These are phyloP conservation scores for Semotilus atromaculatus DNA, from an alignment of 2,797 vertebrate species.

Conservation along the genomic window DNA sequence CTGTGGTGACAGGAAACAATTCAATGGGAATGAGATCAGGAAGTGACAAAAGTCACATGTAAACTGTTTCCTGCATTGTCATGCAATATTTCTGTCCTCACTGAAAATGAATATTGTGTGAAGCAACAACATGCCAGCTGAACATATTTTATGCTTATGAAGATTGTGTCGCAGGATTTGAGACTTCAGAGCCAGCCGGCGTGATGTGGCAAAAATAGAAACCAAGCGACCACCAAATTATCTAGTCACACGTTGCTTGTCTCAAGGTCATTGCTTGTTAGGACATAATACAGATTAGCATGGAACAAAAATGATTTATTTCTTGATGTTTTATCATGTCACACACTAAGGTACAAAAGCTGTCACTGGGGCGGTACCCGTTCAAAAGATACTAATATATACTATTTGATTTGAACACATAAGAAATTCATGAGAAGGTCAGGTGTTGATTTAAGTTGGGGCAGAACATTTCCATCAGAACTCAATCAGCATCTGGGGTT, in stretches of 20 bases:
- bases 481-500: slow-evolving; percentile 15
- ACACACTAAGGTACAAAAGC: neutral
- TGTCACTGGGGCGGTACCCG: neutral
- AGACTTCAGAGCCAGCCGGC: neutral
- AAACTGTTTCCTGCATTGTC: neutral
- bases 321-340: neutral
- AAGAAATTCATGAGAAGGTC: slow-evolving; percentile 3
- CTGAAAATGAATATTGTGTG: neutral
- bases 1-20: neutral
- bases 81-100: neutral
- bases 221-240: neutral
- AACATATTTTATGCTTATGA: neutral
- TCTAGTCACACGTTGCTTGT: neutral
- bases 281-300: slow-evolving; percentile 1
- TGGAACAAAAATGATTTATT: neutral
- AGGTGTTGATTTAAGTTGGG: neutral
- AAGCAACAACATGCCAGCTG: neutral
- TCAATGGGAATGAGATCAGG: neutral
- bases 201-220: neutral
- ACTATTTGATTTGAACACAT: neutral
- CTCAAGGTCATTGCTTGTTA: neutral
- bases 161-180: neutral
- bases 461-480: slow-evolving; percentile 11
- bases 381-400: neutral
- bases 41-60: neutral